These are phyloP conservation scores for Drosophila histrio DNA, from an alignment of 2,888 invertebrate genomes.

Conservation along the genomic window DNA sequence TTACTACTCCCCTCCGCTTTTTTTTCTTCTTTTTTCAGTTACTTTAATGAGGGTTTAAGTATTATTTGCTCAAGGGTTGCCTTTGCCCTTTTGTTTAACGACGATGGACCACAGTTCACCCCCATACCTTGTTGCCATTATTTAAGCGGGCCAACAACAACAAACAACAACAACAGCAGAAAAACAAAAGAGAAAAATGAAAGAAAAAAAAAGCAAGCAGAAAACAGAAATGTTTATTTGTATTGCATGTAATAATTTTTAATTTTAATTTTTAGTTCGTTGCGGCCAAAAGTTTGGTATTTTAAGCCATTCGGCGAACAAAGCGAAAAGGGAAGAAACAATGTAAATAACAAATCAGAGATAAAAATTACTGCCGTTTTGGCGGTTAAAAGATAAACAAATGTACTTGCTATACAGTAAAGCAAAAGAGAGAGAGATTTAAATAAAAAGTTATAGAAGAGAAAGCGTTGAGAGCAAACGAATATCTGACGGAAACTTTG, in stretches of 20 bases:
- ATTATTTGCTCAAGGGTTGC: conserved; percentile 77
- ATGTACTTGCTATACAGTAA: neutral
- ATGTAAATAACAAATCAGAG: conserved; percentile 32
- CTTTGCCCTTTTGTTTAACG: conserved; percentile 71
- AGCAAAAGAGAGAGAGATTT: conserved; percentile 1
- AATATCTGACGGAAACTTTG: neutral
- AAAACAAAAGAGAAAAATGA: conserved; percentile 10
- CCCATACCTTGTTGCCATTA: conserved; percentile 62
- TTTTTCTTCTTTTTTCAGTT: conserved; percentile 57
- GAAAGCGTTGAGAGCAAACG: neutral
- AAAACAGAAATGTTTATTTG: conserved; percentile 40
- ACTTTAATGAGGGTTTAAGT: conserved; percentile 78
- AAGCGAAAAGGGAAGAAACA: neutral
- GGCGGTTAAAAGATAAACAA: conserved; percentile 58
- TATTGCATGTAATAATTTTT: conserved; percentile 73
- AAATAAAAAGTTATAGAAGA: neutral
- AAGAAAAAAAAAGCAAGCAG: conserved; percentile 6
- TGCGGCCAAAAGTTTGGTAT: conserved; percentile 48
- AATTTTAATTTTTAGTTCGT: conserved; percentile 75
- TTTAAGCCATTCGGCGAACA: conserved; percentile 33
- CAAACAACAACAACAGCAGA: conserved; percentile 11
- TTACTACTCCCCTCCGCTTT: conserved; percentile 23
- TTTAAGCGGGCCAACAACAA: conserved; percentile 38
- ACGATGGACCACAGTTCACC: conserved; percentile 24
- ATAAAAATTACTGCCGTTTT: conserved; percentile 36